Percentiles rank a stretch among this genome's conserved stretches.
Evolutionary conservation across 2,888 invertebrate genomes (phyloP).

Genomic region (Trachelus iudaicus): DNA sequence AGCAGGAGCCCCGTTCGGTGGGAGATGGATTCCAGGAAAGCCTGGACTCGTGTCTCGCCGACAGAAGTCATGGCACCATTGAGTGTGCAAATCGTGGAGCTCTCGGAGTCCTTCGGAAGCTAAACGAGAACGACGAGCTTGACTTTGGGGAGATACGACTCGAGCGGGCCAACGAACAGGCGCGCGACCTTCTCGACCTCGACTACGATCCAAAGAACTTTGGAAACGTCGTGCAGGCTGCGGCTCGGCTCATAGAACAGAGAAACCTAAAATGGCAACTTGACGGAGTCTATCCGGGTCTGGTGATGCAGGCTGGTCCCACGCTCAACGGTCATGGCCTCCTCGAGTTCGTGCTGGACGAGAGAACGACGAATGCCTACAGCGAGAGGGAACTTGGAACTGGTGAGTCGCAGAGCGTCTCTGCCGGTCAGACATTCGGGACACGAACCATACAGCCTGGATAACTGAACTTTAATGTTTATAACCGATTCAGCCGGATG

Average conservation of each 20-base stretch:
- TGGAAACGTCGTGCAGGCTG: constrained; percentile 68
- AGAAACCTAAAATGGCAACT: constrained; percentile 82
- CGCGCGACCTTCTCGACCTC: constrained; percentile 74
- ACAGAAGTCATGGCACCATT: constrained; percentile 45
- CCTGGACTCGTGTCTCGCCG: constrained; percentile 49
- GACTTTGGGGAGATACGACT: constrained; percentile 74
- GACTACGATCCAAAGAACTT: constrained; percentile 82
- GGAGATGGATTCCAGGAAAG: constrained; percentile 41
- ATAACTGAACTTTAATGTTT: too few species aligned
- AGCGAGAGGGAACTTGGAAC: constrained; percentile 72
- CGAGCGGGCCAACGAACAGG: constrained; percentile 72
- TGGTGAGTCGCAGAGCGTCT: constrained; percentile 64
- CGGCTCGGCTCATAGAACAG: constrained; percentile 70
- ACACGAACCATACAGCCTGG: constrained; percentile 28
- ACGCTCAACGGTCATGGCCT: constrained; percentile 76
- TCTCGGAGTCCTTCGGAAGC: constrained; percentile 73
- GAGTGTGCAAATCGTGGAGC: constrained; percentile 80
- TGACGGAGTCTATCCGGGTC: constrained; percentile 78
- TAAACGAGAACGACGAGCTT: constrained; percentile 75
- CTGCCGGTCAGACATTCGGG: constrained; percentile 17
- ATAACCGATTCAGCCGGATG: not conserved
- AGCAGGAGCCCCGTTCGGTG: constrained; percentile 23
- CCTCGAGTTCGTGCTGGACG: constrained; percentile 80
- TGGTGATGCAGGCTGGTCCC: constrained; percentile 80
- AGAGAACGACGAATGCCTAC: constrained; percentile 67